A percentile compares a stretch with the other conserved stretches of the same genome.
These are phyloP conservation scores for Drosophila ohnishii DNA, from an alignment of 1,140 invertebrate species.

Conservation along the genomic window DNA sequence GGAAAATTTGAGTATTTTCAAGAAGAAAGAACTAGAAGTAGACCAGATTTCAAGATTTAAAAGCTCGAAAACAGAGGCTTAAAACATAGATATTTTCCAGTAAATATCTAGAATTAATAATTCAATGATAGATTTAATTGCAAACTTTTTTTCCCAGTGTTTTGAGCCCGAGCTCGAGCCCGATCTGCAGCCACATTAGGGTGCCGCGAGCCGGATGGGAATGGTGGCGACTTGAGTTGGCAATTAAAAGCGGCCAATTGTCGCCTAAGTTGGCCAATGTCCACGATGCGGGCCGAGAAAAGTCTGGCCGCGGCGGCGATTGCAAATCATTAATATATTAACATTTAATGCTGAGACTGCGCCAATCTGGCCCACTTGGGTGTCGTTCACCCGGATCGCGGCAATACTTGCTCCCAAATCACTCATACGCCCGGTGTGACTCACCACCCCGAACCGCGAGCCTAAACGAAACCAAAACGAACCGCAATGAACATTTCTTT, in stretches of 20 bases:
- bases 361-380: conserved; percentile 48
- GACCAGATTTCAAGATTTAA: background rate
- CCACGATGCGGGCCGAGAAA: conserved; percentile 45
- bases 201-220: conserved; percentile 77
- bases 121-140: background rate
- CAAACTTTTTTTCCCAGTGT: background rate
- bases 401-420: conserved; percentile 25
- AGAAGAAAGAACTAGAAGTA: background rate
- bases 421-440: conserved; percentile 53
- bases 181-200: conserved; percentile 45
- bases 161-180: background rate
- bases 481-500: conserved; percentile 12
- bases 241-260: conserved; percentile 77
- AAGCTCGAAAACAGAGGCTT: background rate
- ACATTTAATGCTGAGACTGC: conserved; percentile 54
- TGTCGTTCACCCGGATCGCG: conserved; percentile 59
- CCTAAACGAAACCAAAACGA: conserved; percentile 23
- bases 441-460: conserved; percentile 30
- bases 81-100: background rate
- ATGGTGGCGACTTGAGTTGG: conserved; percentile 53
- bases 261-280: conserved; percentile 63
- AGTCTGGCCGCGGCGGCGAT: conserved; percentile 52
- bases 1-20: background rate
- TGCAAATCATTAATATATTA: conserved; percentile 76
- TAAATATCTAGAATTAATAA: background rate